phyloP scores from a whole-genome alignment of 2,113 vertebrate species.

The Pyrgilauda ruficollis region DNA sequence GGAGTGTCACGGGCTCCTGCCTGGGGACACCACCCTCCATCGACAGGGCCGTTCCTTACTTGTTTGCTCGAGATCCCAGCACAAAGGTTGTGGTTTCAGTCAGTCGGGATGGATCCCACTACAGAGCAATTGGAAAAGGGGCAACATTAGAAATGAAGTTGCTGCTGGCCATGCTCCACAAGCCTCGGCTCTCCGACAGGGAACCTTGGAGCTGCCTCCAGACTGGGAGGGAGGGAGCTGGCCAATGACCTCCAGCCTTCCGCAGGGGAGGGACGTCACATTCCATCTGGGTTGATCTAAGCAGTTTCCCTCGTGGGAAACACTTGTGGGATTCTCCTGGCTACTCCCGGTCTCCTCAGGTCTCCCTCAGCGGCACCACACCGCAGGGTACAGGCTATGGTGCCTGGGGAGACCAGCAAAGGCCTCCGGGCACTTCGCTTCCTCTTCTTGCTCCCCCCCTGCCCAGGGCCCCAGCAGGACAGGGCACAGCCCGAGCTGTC shows the following conservation, averaged over 20 bases:
- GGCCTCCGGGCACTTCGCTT: constrained; percentile 40
- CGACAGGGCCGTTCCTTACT: constrained; percentile 78
- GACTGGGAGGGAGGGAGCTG: neutral
- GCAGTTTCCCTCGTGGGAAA: neutral
- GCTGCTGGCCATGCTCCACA: neutral
- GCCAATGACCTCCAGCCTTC: neutral
- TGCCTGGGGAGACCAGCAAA: neutral
- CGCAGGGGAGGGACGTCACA: accelerated
- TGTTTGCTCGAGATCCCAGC: constrained; percentile 96
- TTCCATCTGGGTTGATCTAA: neutral
- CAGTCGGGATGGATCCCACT: constrained; percentile 95
- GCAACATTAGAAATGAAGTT: constrained; percentile 44
- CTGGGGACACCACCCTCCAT: constrained; percentile 37
- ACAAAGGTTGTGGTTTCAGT: constrained; percentile 89
- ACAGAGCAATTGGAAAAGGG: constrained; percentile 41
- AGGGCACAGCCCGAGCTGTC: neutral
- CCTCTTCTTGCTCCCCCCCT: neutral
- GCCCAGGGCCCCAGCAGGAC: neutral
- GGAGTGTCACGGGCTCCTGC: constrained; percentile 12
- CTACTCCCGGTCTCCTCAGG: neutral
- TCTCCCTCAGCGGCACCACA: neutral
- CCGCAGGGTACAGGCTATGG: neutral
- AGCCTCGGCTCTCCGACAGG: neutral
- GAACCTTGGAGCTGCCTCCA: neutral
- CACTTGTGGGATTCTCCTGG: neutral